Evolutionary conservation across 35 echinoderm and acorn worm species (phyloP).

Genomic region (Heliocidaris tuberculata): DNA sequence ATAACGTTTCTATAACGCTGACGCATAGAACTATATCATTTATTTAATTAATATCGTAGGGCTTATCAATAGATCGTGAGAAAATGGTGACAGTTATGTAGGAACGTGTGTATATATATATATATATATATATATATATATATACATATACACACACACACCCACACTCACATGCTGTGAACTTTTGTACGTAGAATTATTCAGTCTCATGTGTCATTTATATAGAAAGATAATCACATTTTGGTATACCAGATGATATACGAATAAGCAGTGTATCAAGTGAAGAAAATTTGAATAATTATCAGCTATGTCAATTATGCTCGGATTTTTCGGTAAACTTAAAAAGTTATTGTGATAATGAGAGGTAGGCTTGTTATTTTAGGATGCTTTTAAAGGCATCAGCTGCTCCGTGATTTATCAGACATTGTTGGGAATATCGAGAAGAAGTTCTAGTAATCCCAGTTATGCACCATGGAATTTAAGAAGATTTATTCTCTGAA

Average conservation of each 20-base stretch:
- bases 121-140: too few relatives aligned
- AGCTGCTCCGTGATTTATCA: not conserved
- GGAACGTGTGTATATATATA: not conserved
- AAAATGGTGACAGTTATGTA: not conserved
- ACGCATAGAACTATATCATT: not conserved
- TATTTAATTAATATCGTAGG: not conserved
- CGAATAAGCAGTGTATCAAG: not conserved
- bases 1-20: too few relatives aligned
- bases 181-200: too few relatives aligned
- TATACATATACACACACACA: too few relatives aligned
- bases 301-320: not conserved
- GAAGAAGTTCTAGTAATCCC: not conserved
- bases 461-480: not conserved
- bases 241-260: not conserved
- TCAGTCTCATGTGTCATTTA: not conserved
- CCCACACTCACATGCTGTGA: not conserved
- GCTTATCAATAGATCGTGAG: not conserved
- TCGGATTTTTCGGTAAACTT: not conserved
- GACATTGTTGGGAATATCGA: not conserved
- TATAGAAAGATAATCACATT: not conserved
- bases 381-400: not conserved
- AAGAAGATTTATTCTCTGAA: slow-evolving; percentile 5
- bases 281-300: not conserved
- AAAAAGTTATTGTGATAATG: not conserved
- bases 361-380: not conserved